Conservation (phyloP, 2,113 vertebrate genomes). For the Pogona vitticeps region DNA sequence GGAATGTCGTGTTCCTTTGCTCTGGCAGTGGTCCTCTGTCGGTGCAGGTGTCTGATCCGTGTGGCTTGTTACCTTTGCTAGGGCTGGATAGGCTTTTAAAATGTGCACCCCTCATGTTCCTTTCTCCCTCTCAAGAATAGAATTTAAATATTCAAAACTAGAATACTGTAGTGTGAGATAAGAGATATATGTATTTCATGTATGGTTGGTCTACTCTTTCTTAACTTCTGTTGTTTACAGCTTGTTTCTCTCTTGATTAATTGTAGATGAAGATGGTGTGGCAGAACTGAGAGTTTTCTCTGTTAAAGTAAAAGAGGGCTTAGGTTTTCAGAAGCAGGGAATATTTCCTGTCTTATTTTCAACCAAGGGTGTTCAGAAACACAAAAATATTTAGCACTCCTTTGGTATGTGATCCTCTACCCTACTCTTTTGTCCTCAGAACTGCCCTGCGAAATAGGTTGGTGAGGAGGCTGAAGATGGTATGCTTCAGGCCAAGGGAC, state of each 20-base stretch:
- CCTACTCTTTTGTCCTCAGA: neutral
- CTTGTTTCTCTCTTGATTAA: no score
- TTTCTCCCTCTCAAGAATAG: neutral
- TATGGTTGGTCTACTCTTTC: neutral
- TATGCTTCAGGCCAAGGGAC: neutral
- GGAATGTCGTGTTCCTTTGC: neutral
- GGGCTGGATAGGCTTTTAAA: no score
- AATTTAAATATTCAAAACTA: neutral
- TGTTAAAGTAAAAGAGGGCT: no score
- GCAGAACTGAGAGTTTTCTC: no score
- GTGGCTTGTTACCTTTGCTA: neutral
- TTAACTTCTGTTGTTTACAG: no score
- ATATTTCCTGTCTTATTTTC: no score
- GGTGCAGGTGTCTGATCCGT: no score
- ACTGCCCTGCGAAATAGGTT: neutral
- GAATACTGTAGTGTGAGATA: neutral
- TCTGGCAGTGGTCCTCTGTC: no score
- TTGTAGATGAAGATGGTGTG: no score
- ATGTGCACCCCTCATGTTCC: neutral
- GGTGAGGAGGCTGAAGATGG: neutral
- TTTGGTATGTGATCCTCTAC: neutral
- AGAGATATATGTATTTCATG: neutral
- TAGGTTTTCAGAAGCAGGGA: no score
- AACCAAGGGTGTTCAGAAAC: no score
- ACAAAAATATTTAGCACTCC: no score